Evolutionary conservation across 2,113 vertebrate species (phyloP), one percentile per base, ranked within the genome.

Genomic region (Odocoileus hemionus): DNA sequence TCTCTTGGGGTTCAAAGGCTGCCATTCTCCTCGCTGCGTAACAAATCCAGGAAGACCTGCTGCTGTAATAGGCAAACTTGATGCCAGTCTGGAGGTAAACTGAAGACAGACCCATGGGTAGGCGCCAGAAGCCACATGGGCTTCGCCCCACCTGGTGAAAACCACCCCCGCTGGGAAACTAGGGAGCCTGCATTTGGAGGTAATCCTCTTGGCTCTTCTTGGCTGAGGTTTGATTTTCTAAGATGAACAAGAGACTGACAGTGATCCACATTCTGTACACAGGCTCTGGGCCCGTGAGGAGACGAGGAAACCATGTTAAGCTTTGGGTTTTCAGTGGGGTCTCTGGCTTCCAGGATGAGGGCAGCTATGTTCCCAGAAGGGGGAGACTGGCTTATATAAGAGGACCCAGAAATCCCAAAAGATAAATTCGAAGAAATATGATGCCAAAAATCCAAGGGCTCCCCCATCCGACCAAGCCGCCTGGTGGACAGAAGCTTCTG

Each of bases 1-100:
- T 95, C 80, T 97, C 79, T 90, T 95, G 94, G 67, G 94, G 58
- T 74, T 82, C 95, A 94, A 89, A 95, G 86, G 84, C 87, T 93
- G n/a, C 33, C 61, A 79, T 54, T 89, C 92, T 96, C 90, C 96
- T 98, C 86, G 83, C 94, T 95, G 50, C 87, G 93, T 70, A 58
- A 70, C 82, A 54, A 47, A 45, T 0, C 93, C 95, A 55, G 67
- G 91, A 54, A 97, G 97, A 94, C 82, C 82, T 58, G 7, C 39
- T 2, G 11, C 36, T 10, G 12, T 7, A 7, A 19, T 50, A 36
- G 87, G 55, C 5, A 1, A 50, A 16, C 39, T 6, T 17, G 0
- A 15, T 1, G 47, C 45, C 52, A 88, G 93, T 90, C 28, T 90
- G 95, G 96, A 52, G 89, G 13, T n/a, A 57, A 47, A 15, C 39